Evolutionary conservation across 2,888 invertebrate species (phyloP).

Genomic region (Eupithecia pulchellata): DNA sequence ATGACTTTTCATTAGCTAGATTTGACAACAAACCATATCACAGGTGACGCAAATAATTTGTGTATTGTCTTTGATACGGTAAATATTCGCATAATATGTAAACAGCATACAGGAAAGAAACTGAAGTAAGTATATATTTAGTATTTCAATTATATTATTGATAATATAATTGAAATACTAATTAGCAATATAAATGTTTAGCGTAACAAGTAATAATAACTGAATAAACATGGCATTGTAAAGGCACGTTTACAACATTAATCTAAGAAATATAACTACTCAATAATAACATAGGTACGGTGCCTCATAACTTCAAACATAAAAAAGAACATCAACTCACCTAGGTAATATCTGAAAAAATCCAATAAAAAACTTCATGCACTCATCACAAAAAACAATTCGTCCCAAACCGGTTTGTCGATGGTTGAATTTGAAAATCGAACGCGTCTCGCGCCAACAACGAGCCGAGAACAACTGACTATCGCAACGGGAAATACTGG

Average conservation of each 20-base stretch:
- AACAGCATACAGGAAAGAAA: background rate
- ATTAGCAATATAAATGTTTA: background rate
- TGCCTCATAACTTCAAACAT: background rate
- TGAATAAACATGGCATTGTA: background rate
- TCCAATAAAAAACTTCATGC: constrained; percentile 41
- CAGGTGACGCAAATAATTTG: background rate
- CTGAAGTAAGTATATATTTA: background rate
- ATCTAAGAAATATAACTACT: background rate
- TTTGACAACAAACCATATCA: background rate
- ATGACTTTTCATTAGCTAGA: background rate
- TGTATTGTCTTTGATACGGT: background rate
- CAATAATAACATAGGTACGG: no score
- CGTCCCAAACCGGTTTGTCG: constrained; percentile 43
- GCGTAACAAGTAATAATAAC: background rate
- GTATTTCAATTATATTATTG: no score
- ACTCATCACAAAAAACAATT: constrained; percentile 38
- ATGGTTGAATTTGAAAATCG: constrained; percentile 50
- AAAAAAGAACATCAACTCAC: constrained; percentile 31
- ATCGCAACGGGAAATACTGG: constrained; percentile 42
- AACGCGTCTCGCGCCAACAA: constrained; percentile 66
- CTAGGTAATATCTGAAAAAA: constrained; percentile 45
- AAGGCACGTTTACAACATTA: background rate
- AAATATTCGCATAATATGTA: background rate
- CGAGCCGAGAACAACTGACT: constrained; percentile 67
- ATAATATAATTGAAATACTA: background rate